Evolutionary conservation across 2,113 vertebrate genomes (phyloP).

Genomic region (Cygnus buccinator): DNA sequence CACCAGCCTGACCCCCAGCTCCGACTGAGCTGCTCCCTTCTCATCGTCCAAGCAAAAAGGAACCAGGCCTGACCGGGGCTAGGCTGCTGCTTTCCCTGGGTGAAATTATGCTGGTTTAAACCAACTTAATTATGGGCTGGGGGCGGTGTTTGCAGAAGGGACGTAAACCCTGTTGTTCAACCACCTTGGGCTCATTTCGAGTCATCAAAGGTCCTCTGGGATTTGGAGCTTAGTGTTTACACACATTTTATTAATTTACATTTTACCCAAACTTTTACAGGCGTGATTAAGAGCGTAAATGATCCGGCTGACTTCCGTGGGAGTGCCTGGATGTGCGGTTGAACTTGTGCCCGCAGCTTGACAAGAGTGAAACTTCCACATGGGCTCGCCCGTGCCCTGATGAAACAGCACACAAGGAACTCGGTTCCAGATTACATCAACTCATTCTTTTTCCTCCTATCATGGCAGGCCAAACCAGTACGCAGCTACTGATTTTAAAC

Average conservation of each 20-base stretch:
- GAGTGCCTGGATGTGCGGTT: background rate
- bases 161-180: background rate
- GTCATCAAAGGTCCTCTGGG: background rate
- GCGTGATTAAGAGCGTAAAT: background rate
- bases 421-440: background rate
- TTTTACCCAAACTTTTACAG: background rate
- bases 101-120: background rate
- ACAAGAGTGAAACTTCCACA: background rate
- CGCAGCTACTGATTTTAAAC: background rate
- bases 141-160: background rate
- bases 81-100: background rate
- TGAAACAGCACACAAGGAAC: background rate
- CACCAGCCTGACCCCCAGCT: background rate
- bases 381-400: background rate
- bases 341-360: background rate
- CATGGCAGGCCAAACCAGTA: background rate
- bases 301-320: background rate
- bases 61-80: background rate
- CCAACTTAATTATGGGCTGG: background rate
- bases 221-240: background rate
- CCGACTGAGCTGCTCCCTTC: background rate
- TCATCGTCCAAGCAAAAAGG: background rate
- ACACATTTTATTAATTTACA: background rate
- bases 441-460: background rate
- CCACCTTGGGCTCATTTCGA: background rate